These are phyloP conservation scores for Lathamus discolor DNA, from an alignment of 2,113 vertebrate genomes.

Conservation along the genomic window DNA sequence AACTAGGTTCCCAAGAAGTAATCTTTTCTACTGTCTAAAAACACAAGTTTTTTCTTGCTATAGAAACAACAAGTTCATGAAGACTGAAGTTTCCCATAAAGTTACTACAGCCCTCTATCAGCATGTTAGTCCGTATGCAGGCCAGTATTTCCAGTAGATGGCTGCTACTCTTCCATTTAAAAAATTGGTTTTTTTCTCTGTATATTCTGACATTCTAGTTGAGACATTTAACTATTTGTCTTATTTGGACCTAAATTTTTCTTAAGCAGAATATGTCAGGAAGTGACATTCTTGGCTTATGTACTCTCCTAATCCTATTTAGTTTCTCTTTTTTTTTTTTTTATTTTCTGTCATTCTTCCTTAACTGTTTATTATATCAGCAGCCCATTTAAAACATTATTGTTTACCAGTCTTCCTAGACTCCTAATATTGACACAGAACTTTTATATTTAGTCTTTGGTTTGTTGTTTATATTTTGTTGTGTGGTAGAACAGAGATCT, in stretches of 20 bases:
- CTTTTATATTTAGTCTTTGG: not conserved
- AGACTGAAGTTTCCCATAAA: not conserved
- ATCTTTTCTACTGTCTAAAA: not conserved
- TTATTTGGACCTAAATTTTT: not conserved
- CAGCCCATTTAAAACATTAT: not conserved
- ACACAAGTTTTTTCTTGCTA: not conserved
- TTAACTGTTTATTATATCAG: not conserved
- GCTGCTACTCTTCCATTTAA: not conserved
- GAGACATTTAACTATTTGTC: not conserved
- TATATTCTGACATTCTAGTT: not conserved
- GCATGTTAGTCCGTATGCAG: not conserved
- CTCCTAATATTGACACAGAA: not conserved
- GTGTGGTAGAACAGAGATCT: not conserved
- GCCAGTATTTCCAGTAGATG: not conserved
- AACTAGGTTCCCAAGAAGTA: not conserved
- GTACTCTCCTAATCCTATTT: not conserved
- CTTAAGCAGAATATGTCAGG: not conserved
- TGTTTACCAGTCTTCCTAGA: not conserved
- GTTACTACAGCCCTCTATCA: not conserved
- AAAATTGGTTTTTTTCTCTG: rapidly evolving
- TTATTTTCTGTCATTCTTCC: not conserved
- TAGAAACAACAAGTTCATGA: not conserved
- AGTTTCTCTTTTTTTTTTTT: not conserved
- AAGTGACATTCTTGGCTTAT: not conserved
- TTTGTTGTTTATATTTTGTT: not conserved